Evolutionary conservation across 2,888 invertebrate species (phyloP), one percentile per base, ranked within the genome.

Genomic region (Dynastes maya): DNA sequence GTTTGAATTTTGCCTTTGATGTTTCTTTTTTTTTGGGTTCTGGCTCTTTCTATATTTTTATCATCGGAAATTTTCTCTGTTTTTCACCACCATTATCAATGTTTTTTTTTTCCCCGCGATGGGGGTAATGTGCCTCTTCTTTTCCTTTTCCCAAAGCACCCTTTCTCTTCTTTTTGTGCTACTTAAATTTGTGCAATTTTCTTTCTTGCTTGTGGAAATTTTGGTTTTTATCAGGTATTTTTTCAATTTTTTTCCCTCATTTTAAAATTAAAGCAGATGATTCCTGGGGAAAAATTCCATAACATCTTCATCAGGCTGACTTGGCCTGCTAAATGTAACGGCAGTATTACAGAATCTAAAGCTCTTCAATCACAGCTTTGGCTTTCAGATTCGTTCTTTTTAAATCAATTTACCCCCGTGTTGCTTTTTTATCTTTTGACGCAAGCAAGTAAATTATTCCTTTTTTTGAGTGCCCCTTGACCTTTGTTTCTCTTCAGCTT

Each of bases 241-340:
- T 92, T n/a, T n/a, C n/a, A n/a, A 83, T 95, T 96, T 86, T 96
- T 96, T 82, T 94, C 94, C 92, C 97, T 95, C 90, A 97, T 93
- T 88, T 96, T 95, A 82, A 93, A 92, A 87, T 96, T 83, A 94
- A 91, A 40, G 94, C 95, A 63, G 95, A 93, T 1, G 96, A 95
- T 87, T 95, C 95, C 84, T 94, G 94, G 0, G 0, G 97, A 97
- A 55, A 95, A 95, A 86, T 96, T 0, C 97, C 97, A 86, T 97
- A 97, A 86, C 97, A 89, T 97, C 97, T 86, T 96, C 96, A 84
- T 97, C 97, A 0, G 96, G 95, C 85, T 96, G 96, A 1, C 94
- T 92, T 0, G 94, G 0, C 95, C 95, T 70, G 92, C 91, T 51
- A 93, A 93, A 88, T 0, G 95, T 95, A 3, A 95, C 92, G 2